These are phyloP conservation scores for Gallinago solitaria DNA, from an alignment of 2,797 vertebrate genomes.

Conservation along the genomic window DNA sequence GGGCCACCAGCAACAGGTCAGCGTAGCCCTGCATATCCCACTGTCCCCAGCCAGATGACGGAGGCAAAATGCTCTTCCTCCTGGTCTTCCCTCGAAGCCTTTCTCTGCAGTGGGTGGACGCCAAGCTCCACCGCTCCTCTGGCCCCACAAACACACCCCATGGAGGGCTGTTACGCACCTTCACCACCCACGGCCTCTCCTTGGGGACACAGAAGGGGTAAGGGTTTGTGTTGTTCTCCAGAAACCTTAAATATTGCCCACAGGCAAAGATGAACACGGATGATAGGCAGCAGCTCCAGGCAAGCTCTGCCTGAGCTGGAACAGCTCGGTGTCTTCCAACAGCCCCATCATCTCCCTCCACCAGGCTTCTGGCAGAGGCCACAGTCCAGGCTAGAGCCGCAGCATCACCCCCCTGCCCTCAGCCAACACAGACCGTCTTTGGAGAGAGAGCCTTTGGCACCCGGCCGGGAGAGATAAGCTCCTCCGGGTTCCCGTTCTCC, in stretches of 20 bases:
- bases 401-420: not conserved
- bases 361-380: not conserved
- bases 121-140: not conserved
- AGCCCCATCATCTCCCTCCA: not conserved
- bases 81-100: fast-evolving
- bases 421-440: fast-evolving
- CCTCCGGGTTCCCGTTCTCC: not conserved
- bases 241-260: fast-evolving
- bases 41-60: fast-evolving
- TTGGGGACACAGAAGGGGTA: fast-evolving
- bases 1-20: not conserved
- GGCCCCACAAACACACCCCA: fast-evolving
- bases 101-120: fast-evolving
- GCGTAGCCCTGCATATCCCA: fast-evolving
- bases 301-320: not conserved
- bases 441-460: not conserved
- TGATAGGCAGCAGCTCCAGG: not conserved
- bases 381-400: not conserved
- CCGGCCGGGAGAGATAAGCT: fast-evolving
- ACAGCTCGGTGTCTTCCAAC: fast-evolving
- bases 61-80: not conserved
- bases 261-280: fast-evolving
- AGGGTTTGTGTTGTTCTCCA: fast-evolving
- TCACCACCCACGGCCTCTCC: not conserved
- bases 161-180: not conserved